phyloP scores from a whole-genome alignment of 2,797 vertebrate genomes.

The Chrysolophus pictus region DNA sequence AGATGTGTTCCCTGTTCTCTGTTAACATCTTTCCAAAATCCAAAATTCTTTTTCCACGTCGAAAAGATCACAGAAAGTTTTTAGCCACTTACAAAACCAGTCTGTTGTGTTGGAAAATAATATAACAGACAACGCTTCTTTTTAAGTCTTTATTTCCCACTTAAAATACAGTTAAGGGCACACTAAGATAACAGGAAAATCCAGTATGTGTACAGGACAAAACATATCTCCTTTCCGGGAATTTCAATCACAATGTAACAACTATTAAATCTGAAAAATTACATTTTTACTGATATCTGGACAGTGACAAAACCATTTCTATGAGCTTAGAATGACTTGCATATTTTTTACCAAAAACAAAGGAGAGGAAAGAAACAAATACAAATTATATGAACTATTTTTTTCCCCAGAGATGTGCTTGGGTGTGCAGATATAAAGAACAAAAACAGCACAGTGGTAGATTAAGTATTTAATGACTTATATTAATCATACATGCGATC shows the following conservation, averaged over 20 bases:
- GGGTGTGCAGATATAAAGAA: neutral
- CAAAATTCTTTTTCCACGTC: neutral
- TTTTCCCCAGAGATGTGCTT: neutral
- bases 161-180: neutral
- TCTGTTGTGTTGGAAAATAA: neutral
- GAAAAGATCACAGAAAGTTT: neutral
- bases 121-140: neutral
- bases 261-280: neutral
- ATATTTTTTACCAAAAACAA: neutral
- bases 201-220: neutral
- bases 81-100: neutral
- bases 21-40: neutral
- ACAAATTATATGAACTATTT: neutral
- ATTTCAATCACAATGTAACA: neutral
- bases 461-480: constrained; percentile 14
- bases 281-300: neutral
- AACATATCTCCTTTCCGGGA: neutral
- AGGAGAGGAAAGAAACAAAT: neutral
- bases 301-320: neutral
- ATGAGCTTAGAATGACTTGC: neutral
- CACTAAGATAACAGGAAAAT: neutral
- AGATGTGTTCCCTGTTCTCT: neutral
- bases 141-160: neutral
- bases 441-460: neutral
- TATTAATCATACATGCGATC: neutral